phyloP scores from a whole-genome alignment of 2,888 invertebrate genomes.

The Erebia epiphron region DNA sequence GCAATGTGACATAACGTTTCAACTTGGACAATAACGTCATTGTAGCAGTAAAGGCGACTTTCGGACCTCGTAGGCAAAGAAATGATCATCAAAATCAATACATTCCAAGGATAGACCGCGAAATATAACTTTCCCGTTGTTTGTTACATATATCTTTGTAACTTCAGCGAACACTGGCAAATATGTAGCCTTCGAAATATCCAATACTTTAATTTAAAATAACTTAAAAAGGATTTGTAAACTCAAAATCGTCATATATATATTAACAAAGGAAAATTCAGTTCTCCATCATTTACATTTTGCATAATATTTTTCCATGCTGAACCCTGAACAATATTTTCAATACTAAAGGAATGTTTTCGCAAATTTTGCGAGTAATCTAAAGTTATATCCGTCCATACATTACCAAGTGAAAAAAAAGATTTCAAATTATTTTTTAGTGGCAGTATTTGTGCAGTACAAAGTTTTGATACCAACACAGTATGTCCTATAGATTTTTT shows the following conservation, averaged over 20 bases:
- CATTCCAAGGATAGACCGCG: no score
- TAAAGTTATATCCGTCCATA: neutral
- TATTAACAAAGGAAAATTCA: neutral
- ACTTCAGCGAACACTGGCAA: no score
- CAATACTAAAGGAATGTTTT: neutral
- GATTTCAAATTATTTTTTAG: neutral
- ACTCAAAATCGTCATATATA: neutral
- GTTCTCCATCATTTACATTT: neutral
- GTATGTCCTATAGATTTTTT: neutral
- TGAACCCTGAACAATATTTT: conserved; percentile 1
- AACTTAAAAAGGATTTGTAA: neutral
- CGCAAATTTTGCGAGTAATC: neutral
- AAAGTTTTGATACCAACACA: neutral
- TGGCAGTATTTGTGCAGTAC: neutral
- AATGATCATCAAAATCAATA: no score
- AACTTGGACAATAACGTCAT: no score
- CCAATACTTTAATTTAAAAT: no score
- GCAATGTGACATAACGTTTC: no score
- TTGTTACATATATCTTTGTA: no score
- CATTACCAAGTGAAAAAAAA: neutral
- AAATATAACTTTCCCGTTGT: no score
- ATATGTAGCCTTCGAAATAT: no score
- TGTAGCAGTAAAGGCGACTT: no score
- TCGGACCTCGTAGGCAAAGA: no score
- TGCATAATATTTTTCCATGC: neutral